phyloP scores from a whole-genome alignment of 2,888 invertebrate species.

The Nomada flava region DNA sequence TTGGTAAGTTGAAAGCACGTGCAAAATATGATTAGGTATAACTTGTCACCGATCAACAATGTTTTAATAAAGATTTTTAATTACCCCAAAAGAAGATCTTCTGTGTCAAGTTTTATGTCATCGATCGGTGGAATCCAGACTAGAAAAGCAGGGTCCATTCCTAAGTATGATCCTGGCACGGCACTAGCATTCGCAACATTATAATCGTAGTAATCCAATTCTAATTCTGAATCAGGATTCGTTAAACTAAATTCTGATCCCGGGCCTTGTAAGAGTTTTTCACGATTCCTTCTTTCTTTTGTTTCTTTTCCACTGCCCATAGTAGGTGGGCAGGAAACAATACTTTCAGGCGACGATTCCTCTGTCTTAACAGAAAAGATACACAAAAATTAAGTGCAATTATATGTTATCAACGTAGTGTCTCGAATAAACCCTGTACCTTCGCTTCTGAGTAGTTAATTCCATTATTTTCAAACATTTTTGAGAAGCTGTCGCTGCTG shows the following conservation, averaged over 20 bases:
- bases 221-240: constrained; percentile 90
- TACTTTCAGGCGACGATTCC: constrained; percentile 79
- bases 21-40: too few relatives aligned
- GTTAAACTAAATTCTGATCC: constrained; percentile 92
- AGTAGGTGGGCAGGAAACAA: constrained; percentile 77
- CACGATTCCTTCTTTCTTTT: constrained; percentile 92
- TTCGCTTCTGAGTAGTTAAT: constrained; percentile 33
- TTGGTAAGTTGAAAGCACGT: too few relatives aligned
- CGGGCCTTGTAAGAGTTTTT: constrained; percentile 87
- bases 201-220: constrained; percentile 95
- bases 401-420: neutral
- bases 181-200: constrained; percentile 93
- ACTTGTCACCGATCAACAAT: too few relatives aligned
- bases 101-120: constrained; percentile 65
- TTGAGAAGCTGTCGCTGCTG: neutral
- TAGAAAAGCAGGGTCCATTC: constrained; percentile 95
- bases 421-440: constrained; percentile 12
- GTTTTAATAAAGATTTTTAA: neutral
- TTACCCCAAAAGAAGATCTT: constrained; percentile 47
- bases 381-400: neutral
- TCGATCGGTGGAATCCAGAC: constrained; percentile 95
- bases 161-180: constrained; percentile 93
- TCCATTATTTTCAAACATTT: constrained; percentile 16
- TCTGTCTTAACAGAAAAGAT: constrained; percentile 37
- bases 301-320: constrained; percentile 85